These are phyloP conservation scores for Ormyrus nitidulus DNA, from an alignment of 2,888 invertebrate species.

Conservation along the genomic window DNA sequence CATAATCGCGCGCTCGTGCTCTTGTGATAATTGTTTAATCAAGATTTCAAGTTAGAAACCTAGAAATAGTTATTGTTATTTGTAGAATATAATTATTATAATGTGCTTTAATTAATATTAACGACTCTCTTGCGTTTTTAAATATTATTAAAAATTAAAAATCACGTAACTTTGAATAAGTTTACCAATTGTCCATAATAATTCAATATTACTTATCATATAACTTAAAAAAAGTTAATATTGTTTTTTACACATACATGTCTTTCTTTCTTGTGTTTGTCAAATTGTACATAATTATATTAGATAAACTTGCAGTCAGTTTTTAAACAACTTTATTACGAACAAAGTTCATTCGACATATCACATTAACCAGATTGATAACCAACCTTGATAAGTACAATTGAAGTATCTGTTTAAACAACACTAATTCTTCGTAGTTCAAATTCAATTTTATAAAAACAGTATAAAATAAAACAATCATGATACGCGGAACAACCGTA, in stretches of 20 bases:
- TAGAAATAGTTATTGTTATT: slow-evolving; percentile 57
- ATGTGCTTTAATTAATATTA: slow-evolving; percentile 62
- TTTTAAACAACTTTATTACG: slow-evolving; percentile 24
- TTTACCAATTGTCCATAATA: slow-evolving; percentile 46
- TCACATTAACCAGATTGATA: slow-evolving; percentile 41
- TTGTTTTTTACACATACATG: slow-evolving; percentile 51
- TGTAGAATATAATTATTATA: slow-evolving; percentile 58
- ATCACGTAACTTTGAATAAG: slow-evolving; percentile 54
- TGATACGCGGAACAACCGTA: slow-evolving; percentile 44
- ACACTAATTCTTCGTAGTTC: slow-evolving; percentile 30
- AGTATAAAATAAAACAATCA: slow-evolving; percentile 35
- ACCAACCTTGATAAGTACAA: slow-evolving; percentile 15
- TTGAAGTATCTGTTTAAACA: neutral
- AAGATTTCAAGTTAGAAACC: slow-evolving; percentile 59
- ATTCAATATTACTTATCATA: slow-evolving; percentile 52
- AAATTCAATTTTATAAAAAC: slow-evolving; percentile 35
- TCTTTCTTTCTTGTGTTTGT: slow-evolving; percentile 36
- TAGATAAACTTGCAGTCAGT: slow-evolving; percentile 25
- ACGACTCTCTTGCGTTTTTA: slow-evolving; percentile 53
- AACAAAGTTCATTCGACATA: slow-evolving; percentile 48
- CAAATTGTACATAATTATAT: slow-evolving; percentile 50
- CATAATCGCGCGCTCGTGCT: slow-evolving; percentile 61
- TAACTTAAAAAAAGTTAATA: slow-evolving; percentile 53
- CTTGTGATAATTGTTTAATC: slow-evolving; percentile 67
- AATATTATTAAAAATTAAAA: slow-evolving; percentile 41